Percentiles rank a stretch among this genome's conserved stretches.
phyloP scores from a whole-genome alignment of 1,140 invertebrate species.

The Drosophila novamexicana region DNA sequence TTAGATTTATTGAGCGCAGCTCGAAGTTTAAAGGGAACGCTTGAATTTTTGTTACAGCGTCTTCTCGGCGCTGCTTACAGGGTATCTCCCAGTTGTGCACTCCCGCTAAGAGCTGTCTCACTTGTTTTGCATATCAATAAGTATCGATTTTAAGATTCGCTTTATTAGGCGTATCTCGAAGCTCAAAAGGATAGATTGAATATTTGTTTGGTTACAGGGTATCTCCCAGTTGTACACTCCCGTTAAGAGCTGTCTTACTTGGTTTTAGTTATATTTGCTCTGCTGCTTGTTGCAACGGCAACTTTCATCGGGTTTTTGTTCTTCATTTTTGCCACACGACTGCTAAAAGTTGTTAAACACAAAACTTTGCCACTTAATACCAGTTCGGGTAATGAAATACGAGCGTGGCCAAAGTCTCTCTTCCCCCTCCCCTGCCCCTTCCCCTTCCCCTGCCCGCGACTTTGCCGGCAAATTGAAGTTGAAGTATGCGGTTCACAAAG shows the following conservation, averaged over 20 bases:
- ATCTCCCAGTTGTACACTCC: background rate
- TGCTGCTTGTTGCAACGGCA: slow-evolving; percentile 36
- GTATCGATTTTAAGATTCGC: no score
- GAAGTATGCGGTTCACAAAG: slow-evolving; percentile 77
- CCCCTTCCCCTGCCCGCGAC: background rate
- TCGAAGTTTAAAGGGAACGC: no score
- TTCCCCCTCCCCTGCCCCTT: background rate
- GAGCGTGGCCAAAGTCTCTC: slow-evolving; percentile 52
- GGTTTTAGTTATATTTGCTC: slow-evolving; percentile 25
- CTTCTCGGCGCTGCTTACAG: no score
- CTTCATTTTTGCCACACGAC: slow-evolving; percentile 70
- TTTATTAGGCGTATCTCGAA: no score
- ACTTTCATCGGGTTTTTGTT: slow-evolving; percentile 66
- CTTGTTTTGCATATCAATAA: no score
- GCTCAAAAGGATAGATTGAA: no score
- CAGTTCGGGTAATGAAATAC: slow-evolving; percentile 83
- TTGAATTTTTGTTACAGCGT: no score
- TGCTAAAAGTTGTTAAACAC: slow-evolving; percentile 81
- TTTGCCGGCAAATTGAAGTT: slow-evolving; percentile 72
- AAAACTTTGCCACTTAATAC: slow-evolving; percentile 82
- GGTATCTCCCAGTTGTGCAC: no score
- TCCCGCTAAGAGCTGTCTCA: no score
- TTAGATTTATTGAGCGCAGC: no score
- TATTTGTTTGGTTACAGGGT: background rate
- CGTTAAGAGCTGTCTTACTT: background rate